Evolutionary conservation across 2,113 vertebrate species (phyloP).

Genomic region (Diadophis punctatus): DNA sequence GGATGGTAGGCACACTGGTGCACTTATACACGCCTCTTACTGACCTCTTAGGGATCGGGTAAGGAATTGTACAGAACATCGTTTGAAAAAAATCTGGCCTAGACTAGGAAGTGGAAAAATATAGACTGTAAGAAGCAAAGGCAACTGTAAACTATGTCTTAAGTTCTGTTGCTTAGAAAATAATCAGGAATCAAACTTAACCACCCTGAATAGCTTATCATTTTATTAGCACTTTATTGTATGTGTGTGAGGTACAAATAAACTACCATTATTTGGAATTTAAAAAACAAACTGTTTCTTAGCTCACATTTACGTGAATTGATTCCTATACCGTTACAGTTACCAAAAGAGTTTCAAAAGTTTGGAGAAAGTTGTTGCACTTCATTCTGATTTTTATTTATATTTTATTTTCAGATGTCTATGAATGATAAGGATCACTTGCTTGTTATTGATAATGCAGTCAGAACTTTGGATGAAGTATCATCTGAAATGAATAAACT

Average conservation of each 20-base stretch:
- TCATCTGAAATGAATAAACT: conserved; percentile 68
- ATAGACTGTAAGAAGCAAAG: background rate
- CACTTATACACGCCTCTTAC: too few relatives aligned
- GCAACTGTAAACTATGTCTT: background rate
- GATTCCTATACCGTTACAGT: background rate
- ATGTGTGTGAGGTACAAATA: background rate
- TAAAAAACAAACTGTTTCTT: background rate
- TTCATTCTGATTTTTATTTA: conserved; percentile 28
- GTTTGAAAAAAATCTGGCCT: background rate
- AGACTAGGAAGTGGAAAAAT: background rate
- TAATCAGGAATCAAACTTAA: background rate
- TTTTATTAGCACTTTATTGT: background rate
- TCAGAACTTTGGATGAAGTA: conserved; percentile 62
- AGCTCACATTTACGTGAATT: background rate
- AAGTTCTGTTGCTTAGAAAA: background rate
- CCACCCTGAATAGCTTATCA: background rate
- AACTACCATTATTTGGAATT: background rate
- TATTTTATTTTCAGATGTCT: conserved; percentile 50
- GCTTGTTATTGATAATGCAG: conserved; percentile 55
- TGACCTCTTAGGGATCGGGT: too few relatives aligned
- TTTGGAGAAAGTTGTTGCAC: background rate
- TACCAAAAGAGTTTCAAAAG: background rate
- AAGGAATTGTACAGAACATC: background rate
- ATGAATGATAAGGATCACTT: conserved; percentile 36
- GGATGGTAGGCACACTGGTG: too few relatives aligned